Evolutionary conservation across 2,888 invertebrate species (phyloP), one percentile per base, ranked within the genome.

Genomic region (Athalia circularis): DNA sequence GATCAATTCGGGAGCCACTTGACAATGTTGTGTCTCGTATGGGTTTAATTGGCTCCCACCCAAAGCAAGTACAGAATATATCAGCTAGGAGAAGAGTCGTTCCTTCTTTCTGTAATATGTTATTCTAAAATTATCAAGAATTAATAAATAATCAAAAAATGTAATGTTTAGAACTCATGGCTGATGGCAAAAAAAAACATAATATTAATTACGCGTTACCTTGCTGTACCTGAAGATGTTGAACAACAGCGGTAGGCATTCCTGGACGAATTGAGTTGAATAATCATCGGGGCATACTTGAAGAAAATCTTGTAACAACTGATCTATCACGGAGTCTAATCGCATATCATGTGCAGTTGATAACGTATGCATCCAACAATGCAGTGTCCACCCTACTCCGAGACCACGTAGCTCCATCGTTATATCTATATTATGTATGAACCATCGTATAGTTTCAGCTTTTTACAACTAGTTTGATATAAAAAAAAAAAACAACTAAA

Each of bases 271-370:
- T 88, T 97, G 96, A 65, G 95, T 94, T 84, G 96, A 96, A 91
- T 96, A 96, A 88, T 97, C 96, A 80, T 97, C 97, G 0, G 96
- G 96, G 89, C 97, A 97, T 79, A 97, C 96, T 92, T 96, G 96
- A 52, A 96, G 92, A 88, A 97, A 97, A 89, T 97, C 97, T 90
- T 97, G 96, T 72, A 98, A 90, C 50, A 98, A 92, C 88, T 97
- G 96, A 89, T 97, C 97, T 64, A 97, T 96, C 54, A 97, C 95
- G 79, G 95, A 94, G 85, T 97, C 97, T 78, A 96, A 91, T 65
- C 95, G 92, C 79, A 96, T 93, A 81, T 97, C 96, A 77, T 97
- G 96, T 0, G 97, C 97, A 0, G 96, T 96, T 0, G 96, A 95
- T 52, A 98, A 91, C 0, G 97, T 96, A 86, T 96, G 94, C 92